Percentiles rank a stretch among this genome's conserved stretches.
Evolutionary conservation across 2,888 invertebrate genomes (phyloP).

Genomic region (Carpatolechia fugitivella): DNA sequence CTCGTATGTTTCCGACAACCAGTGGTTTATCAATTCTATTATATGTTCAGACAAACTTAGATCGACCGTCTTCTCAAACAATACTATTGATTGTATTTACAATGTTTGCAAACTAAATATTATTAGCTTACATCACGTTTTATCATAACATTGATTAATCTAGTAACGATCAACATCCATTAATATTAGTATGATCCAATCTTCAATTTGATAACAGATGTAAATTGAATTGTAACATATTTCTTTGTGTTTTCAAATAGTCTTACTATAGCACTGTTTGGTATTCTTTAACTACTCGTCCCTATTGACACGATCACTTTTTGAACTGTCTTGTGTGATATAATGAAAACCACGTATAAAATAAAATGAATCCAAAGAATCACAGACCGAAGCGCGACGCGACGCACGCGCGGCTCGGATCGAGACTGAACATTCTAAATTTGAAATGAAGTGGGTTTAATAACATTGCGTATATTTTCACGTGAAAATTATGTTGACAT

Average conservation of each 20-base stretch:
- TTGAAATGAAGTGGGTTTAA: conserved; percentile 73
- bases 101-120: no score
- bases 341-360: not conserved
- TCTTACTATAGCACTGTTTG: no score
- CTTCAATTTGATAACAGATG: no score
- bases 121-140: not conserved
- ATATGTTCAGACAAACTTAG: not conserved
- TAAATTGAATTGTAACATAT: no score
- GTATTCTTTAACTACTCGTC: no score
- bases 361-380: conserved; percentile 11
- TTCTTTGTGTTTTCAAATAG: no score
- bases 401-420: conserved; percentile 57
- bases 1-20: not conserved
- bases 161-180: no score
- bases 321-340: no score
- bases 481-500: conserved; percentile 30
- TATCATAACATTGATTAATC: conserved; percentile 3
- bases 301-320: no score
- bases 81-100: no score
- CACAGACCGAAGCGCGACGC: conserved; percentile 38
- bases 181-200: no score
- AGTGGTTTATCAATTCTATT: no score
- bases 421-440: conserved; percentile 73
- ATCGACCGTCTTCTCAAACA: not conserved
- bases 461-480: conserved; percentile 72